These are phyloP conservation scores for Chiridota heheva DNA, from an alignment of 35 echinoderm and acorn worm species.

Conservation along the genomic window DNA sequence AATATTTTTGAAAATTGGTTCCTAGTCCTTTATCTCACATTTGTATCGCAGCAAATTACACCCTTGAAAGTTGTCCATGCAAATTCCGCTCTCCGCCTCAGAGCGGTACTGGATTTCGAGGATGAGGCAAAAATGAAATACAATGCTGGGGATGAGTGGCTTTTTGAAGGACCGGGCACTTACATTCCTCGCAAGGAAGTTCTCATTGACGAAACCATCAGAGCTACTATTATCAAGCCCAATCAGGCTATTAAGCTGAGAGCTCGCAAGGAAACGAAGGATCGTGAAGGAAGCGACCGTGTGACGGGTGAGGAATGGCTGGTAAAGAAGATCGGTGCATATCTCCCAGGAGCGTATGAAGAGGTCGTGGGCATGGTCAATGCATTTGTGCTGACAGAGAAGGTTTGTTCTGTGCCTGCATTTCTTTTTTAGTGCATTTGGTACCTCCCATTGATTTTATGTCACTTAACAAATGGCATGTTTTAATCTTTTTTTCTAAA, in stretches of 20 bases:
- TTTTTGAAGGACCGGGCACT: constrained; percentile 96
- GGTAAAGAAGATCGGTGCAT: constrained; percentile 93
- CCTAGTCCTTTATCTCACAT: not conserved
- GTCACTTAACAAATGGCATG: no score
- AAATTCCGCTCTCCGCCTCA: constrained; percentile 85
- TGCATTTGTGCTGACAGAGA: constrained; percentile 95
- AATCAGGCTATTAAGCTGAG: constrained; percentile 99
- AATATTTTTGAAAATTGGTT: not conserved
- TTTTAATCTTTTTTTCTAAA: no score
- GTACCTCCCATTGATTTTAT: no score
- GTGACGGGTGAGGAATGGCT: constrained; percentile 98
- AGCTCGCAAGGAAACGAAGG: constrained; percentile 87
- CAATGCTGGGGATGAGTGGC: constrained; percentile 97
- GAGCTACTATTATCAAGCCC: constrained; percentile 91
- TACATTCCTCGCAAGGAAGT: constrained; percentile 97
- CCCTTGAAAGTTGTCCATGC: constrained; percentile 92
- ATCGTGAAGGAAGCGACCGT: constrained; percentile 52
- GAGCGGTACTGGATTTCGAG: constrained; percentile 90
- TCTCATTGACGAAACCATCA: constrained; percentile 84
- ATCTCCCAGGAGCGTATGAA: constrained; percentile 95
- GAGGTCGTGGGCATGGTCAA: constrained; percentile 93
- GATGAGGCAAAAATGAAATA: constrained; percentile 58
- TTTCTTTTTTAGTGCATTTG: no score
- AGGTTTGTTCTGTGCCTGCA: constrained; percentile 59
- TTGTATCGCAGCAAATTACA: constrained; percentile 59